Percentiles rank a stretch among this genome's conserved stretches.
phyloP scores from a whole-genome alignment of 2,888 invertebrate genomes.

The Dioctria rufipes region DNA sequence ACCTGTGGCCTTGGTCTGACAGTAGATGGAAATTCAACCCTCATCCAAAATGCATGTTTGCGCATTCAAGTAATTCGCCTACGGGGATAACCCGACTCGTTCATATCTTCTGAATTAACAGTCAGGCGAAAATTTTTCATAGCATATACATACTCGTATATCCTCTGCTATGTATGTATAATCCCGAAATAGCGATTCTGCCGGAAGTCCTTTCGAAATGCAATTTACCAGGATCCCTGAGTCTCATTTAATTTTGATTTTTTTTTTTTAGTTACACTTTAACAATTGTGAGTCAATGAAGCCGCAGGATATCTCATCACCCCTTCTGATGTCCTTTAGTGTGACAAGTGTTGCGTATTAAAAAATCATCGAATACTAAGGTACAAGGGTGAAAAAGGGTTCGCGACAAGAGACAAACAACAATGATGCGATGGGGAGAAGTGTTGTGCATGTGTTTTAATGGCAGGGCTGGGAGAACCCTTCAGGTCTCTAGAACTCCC shows the following conservation, averaged over 20 bases:
- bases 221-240: constrained; percentile 11
- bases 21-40: not conserved
- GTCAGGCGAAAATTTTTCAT: constrained; percentile 21
- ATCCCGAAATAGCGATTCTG: not conserved
- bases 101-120: constrained; percentile 10
- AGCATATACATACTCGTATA: not conserved
- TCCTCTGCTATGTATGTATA: constrained; percentile 2
- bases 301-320: constrained; percentile 49
- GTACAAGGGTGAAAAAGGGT: constrained; percentile 40
- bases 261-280: constrained; percentile 3
- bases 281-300: constrained; percentile 28
- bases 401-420: not conserved
- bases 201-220: constrained; percentile 51
- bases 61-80: constrained; percentile 53
- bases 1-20: not conserved
- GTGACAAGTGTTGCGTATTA: constrained; percentile 51
- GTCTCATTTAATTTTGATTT: not conserved
- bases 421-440: not conserved
- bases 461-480: constrained; percentile 21
- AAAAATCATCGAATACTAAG: constrained; percentile 47
- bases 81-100: constrained; percentile 35
- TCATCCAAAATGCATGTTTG: constrained; percentile 53
- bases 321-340: constrained; percentile 20
- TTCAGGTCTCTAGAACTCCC: constrained; percentile 25
- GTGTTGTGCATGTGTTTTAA: constrained; percentile 23